phyloP scores from a whole-genome alignment of 2,888 invertebrate species.

The Leucophora obtusa region DNA sequence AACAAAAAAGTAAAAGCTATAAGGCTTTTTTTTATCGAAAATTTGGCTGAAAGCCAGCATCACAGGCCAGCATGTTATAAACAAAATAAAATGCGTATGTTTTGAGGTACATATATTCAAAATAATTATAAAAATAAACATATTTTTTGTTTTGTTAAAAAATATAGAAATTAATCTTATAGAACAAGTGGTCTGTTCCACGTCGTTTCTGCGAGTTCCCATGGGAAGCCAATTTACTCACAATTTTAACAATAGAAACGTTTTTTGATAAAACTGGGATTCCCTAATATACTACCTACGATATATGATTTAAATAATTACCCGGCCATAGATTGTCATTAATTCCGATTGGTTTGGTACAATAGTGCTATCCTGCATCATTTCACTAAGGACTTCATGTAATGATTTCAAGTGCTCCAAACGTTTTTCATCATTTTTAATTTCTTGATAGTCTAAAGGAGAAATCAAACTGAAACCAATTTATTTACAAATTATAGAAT shows the following conservation, averaged over 20 bases:
- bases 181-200: too few species aligned
- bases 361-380: conserved; percentile 82
- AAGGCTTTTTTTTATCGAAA: conserved; percentile 21
- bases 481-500: not conserved
- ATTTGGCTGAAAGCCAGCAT: conserved; percentile 51
- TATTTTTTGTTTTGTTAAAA: conserved; percentile 2
- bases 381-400: conserved; percentile 85
- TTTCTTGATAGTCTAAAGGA: conserved; percentile 87
- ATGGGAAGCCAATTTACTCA: too few species aligned
- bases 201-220: too few species aligned
- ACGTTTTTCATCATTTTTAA: conserved; percentile 86
- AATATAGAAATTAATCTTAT: not conserved
- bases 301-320: conserved; percentile 77
- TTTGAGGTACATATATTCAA: not conserved
- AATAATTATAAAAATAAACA: conserved; percentile 12
- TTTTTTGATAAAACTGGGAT: too few species aligned
- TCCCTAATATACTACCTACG: too few species aligned
- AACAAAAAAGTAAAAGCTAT: conserved; percentile 37
- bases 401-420: conserved; percentile 89
- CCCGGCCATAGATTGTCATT: conserved; percentile 91
- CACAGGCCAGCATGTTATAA: conserved; percentile 18
- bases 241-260: too few species aligned
- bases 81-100: conserved; percentile 28
- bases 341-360: conserved; percentile 88
- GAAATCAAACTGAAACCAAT: not conserved